Percentiles rank a stretch among this genome's conserved stretches.
Conservation (phyloP, 2,888 invertebrate genomes). For the Agonopterix alstromeriana region DNA sequence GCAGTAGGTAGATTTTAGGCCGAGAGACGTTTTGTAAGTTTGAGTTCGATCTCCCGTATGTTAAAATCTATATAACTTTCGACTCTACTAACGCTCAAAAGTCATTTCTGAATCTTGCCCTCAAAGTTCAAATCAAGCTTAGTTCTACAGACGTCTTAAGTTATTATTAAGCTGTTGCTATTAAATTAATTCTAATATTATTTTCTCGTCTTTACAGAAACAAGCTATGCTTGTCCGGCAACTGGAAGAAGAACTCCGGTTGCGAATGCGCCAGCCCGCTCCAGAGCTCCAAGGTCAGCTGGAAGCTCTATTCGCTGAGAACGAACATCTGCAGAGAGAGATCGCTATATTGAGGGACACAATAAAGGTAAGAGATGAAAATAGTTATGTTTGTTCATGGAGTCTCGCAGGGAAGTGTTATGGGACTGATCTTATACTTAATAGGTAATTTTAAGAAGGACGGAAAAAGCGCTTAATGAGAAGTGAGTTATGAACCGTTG, state of each 20-base stretch:
- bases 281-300: conserved; percentile 95
- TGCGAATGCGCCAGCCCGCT: conserved; percentile 92
- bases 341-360: conserved; percentile 95
- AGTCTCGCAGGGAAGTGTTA: neutral
- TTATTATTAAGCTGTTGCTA: too few species aligned
- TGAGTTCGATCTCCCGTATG: too few species aligned
- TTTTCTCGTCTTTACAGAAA: conserved; percentile 81
- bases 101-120: too few species aligned
- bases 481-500: too few species aligned
- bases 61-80: too few species aligned
- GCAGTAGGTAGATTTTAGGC: too few species aligned
- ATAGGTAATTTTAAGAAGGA: neutral
- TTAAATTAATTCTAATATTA: neutral
- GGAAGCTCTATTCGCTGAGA: conserved; percentile 93
- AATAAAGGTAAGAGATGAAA: conserved; percentile 82
- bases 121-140: too few species aligned
- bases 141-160: too few species aligned
- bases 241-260: conserved; percentile 92
- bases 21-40: too few species aligned
- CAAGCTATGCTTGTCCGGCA: conserved; percentile 96
- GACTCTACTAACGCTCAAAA: too few species aligned
- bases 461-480: too few species aligned
- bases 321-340: conserved; percentile 95
- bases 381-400: neutral
- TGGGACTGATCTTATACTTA: neutral